These are phyloP conservation scores for Pangasius macronema DNA, from an alignment of 2,797 vertebrate species.

Conservation along the genomic window DNA sequence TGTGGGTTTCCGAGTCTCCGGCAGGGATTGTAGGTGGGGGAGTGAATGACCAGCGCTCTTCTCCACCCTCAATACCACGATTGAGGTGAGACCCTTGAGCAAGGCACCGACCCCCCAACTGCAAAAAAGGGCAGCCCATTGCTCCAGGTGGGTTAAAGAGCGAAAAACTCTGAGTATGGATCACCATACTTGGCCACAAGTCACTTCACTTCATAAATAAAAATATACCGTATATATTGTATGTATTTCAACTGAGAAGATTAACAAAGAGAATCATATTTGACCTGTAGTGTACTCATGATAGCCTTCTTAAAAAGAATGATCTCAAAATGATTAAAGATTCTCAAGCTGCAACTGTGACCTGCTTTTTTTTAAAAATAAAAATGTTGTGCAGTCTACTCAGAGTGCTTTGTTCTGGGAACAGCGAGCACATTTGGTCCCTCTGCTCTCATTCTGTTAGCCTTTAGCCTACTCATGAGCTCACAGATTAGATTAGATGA, in stretches of 20 bases:
- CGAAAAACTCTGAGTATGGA: too few species aligned
- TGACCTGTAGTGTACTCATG: too few species aligned
- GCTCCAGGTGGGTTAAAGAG: too few species aligned
- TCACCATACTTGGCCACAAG: too few species aligned
- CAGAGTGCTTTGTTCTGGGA: constrained; percentile 6
- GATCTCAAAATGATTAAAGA: not conserved
- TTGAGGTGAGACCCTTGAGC: too few species aligned
- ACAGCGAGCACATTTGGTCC: constrained; percentile 10
- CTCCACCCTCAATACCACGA: too few species aligned
- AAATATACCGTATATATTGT: not conserved
- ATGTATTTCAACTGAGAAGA: not conserved
- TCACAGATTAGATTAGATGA: constrained; percentile 36
- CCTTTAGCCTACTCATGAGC: constrained; percentile 22
- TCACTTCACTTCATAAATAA: not conserved
- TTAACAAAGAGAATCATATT: not conserved
- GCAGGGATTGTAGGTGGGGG: too few species aligned
- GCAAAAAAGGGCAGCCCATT: too few species aligned
- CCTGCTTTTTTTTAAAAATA: not conserved
- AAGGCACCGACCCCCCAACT: too few species aligned
- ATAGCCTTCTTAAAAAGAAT: not conserved
- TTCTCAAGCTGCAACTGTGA: not conserved
- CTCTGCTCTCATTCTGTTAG: constrained; percentile 17
- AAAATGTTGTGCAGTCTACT: constrained; percentile 9
- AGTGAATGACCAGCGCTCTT: too few species aligned
- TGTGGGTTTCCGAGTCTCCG: too few species aligned